A percentile compares a stretch with the other conserved stretches of the same genome.
These are phyloP conservation scores for Selenia dentaria DNA, from an alignment of 2,888 invertebrate genomes.

Conservation along the genomic window DNA sequence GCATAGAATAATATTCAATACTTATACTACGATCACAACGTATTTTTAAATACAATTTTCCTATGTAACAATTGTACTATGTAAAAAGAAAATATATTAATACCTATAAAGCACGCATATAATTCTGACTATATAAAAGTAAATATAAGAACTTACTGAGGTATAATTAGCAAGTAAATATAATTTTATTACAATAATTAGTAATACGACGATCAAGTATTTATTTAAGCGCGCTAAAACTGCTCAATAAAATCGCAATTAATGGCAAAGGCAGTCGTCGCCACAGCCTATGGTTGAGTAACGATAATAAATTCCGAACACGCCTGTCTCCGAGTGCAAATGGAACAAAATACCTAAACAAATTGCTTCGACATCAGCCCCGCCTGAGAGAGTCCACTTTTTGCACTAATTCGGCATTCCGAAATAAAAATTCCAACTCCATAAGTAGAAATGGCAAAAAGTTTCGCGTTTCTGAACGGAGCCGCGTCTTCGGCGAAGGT, in stretches of 20 bases:
- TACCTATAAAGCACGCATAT: no score
- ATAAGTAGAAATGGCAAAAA: slow-evolving; percentile 56
- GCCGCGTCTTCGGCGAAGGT: slow-evolving; percentile 58
- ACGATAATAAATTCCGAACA: slow-evolving; percentile 69
- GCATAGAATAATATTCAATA: no score
- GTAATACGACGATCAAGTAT: slow-evolving; percentile 2
- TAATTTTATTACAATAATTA: slow-evolving; percentile 4
- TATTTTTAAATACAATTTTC: no score
- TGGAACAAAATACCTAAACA: slow-evolving; percentile 82
- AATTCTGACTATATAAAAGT: no score
- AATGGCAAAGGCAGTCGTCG: slow-evolving; percentile 34
- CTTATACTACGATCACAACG: no score
- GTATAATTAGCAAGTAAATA: not conserved
- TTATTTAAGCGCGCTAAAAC: slow-evolving; percentile 17
- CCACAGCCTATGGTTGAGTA: slow-evolving; percentile 52
- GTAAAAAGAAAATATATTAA: no score
- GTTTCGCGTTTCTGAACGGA: slow-evolving; percentile 46
- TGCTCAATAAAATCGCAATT: slow-evolving; percentile 32
- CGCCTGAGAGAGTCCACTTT: slow-evolving; percentile 72
- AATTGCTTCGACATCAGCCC: slow-evolving; percentile 61
- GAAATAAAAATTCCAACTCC: slow-evolving; percentile 83
- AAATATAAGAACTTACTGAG: no score
- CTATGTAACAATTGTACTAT: no score
- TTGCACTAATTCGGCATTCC: slow-evolving; percentile 85
- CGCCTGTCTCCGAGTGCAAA: slow-evolving; percentile 60